These are phyloP conservation scores for Vultur gryphus DNA, from an alignment of 2,797 vertebrate species.

Conservation along the genomic window DNA sequence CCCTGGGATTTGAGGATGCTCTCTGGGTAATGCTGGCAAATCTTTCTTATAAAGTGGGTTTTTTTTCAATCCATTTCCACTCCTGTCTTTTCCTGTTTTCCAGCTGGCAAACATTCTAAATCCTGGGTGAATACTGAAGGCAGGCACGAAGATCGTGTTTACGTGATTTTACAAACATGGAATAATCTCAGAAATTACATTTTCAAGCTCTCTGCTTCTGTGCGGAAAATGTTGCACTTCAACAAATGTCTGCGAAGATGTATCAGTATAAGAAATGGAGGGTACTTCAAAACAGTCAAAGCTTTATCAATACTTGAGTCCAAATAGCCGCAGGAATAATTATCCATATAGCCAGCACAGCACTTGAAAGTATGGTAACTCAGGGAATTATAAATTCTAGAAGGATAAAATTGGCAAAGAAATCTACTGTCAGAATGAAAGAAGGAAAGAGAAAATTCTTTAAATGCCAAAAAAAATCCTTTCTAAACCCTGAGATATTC, in stretches of 20 bases:
- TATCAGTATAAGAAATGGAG: background rate
- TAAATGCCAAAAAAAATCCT: background rate
- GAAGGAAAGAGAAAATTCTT: constrained; percentile 3
- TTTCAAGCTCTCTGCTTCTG: background rate
- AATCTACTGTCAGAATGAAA: constrained; percentile 7
- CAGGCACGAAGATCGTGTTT: background rate
- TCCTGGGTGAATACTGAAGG: background rate
- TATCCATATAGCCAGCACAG: background rate
- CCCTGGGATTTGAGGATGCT: background rate
- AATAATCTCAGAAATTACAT: background rate
- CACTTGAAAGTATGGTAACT: background rate
- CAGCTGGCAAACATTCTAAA: constrained; percentile 21
- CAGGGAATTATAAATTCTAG: background rate
- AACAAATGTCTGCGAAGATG: background rate
- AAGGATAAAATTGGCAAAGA: constrained; percentile 18
- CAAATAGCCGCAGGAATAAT: constrained; percentile 37
- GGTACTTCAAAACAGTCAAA: background rate
- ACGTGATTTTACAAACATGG: background rate
- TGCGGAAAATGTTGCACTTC: background rate
- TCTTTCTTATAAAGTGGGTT: background rate
- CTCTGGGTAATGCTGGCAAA: background rate
- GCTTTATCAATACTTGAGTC: background rate
- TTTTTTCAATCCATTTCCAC: background rate
- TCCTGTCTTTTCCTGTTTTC: constrained; percentile 41
- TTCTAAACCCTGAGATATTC: constrained; percentile 2